Conservation (phyloP, 2,888 invertebrate species). For the Macrophya alboannulata region DNA sequence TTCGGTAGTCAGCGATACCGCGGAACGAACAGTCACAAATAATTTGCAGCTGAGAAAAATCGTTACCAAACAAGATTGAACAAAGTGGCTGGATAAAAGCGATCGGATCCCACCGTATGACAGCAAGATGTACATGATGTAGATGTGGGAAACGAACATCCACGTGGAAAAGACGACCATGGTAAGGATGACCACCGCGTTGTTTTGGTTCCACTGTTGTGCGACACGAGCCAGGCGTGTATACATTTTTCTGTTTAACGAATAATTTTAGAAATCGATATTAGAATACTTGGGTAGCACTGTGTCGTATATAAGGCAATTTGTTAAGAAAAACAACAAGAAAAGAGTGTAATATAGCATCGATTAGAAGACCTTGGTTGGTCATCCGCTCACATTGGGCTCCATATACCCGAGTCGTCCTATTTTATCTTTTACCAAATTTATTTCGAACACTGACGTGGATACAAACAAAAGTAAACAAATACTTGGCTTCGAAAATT, state of each 20-base stretch:
- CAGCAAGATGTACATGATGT: background rate
- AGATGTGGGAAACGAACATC: background rate
- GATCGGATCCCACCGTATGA: background rate
- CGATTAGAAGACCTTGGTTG: too few species aligned
- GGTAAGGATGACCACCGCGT: background rate
- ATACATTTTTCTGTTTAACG: slow-evolving; percentile 7
- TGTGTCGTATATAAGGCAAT: too few species aligned
- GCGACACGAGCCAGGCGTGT: background rate
- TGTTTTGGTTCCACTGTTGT: slow-evolving; percentile 10
- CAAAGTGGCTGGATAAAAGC: background rate
- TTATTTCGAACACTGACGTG: too few species aligned
- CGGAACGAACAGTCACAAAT: background rate
- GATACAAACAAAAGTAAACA: too few species aligned
- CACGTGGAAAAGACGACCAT: background rate
- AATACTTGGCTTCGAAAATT: too few species aligned
- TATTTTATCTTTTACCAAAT: too few species aligned
- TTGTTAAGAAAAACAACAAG: too few species aligned
- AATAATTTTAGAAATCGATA: too few species aligned
- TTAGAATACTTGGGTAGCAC: too few species aligned
- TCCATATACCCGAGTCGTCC: too few species aligned
- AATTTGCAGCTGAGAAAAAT: background rate
- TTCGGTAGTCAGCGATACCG: background rate
- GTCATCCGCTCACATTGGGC: too few species aligned
- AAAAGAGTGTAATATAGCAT: too few species aligned
- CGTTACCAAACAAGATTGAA: background rate